phyloP scores from a whole-genome alignment of 2,113 vertebrate species.

The Lepus timidus region DNA sequence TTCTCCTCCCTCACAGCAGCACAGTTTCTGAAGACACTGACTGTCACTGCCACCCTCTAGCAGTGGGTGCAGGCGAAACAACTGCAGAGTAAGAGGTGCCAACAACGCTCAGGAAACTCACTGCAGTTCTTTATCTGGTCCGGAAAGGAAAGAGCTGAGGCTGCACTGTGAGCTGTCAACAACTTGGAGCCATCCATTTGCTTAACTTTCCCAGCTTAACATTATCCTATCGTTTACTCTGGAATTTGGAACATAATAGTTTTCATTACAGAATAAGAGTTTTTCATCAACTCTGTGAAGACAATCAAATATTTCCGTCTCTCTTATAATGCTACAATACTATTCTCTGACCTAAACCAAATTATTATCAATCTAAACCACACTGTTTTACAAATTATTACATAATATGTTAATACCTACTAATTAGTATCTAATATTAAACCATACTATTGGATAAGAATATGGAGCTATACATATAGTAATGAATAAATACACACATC shows the following conservation, averaged over 20 bases:
- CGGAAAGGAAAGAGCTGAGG: background rate
- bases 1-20: background rate
- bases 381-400: no score
- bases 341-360: background rate
- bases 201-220: conserved; percentile 30
- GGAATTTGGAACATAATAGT: background rate
- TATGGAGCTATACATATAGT: background rate
- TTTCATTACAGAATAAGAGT: background rate
- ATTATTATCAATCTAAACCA: background rate
- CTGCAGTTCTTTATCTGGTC: background rate
- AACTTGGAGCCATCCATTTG: conserved; percentile 15
- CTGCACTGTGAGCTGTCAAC: background rate
- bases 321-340: background rate
- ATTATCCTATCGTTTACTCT: background rate
- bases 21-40: background rate
- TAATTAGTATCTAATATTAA: background rate
- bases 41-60: background rate
- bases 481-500: background rate
- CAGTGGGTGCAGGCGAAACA: conserved; percentile 10
- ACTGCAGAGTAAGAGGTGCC: background rate
- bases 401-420: no score
- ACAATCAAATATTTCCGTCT: conserved; percentile 5
- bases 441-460: background rate
- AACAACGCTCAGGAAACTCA: background rate
- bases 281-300: background rate